These are phyloP conservation scores for Drosophila mettleri DNA, from an alignment of 2,888 invertebrate species.

Conservation along the genomic window DNA sequence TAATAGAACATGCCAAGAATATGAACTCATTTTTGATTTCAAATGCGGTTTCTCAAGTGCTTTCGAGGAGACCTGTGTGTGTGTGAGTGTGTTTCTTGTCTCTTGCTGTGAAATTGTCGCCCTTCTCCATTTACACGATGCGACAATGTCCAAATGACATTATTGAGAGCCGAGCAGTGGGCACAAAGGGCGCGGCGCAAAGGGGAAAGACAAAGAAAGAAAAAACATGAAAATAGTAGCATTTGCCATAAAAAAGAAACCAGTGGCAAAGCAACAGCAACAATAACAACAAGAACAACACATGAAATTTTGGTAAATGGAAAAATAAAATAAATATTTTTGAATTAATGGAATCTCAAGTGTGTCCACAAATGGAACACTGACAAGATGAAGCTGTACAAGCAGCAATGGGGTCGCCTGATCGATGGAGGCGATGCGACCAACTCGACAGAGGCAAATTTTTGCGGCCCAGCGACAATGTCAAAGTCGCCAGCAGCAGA, in stretches of 20 bases:
- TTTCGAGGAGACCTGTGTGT: neutral
- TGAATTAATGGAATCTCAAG: slow-evolving; percentile 80
- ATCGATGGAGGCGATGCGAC: slow-evolving; percentile 56
- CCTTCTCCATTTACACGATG: slow-evolving; percentile 31
- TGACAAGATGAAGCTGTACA: slow-evolving; percentile 42
- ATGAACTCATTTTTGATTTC: slow-evolving; percentile 1
- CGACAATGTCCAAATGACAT: slow-evolving; percentile 67
- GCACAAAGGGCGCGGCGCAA: slow-evolving; percentile 38
- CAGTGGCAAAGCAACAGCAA: slow-evolving; percentile 45
- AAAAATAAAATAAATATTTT: slow-evolving; percentile 75
- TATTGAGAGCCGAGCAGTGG: slow-evolving; percentile 21
- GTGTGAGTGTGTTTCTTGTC: slow-evolving; percentile 6
- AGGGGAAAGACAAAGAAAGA: slow-evolving; percentile 9
- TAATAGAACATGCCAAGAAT: slow-evolving; percentile 1
- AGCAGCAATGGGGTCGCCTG: slow-evolving; percentile 55
- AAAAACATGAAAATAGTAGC: slow-evolving; percentile 52
- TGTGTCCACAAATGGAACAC: slow-evolving; percentile 80
- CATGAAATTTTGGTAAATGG: slow-evolving; percentile 48
- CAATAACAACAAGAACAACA: slow-evolving; percentile 22
- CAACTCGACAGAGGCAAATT: slow-evolving; percentile 50
- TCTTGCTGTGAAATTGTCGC: slow-evolving; percentile 33
- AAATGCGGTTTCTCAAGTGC: slow-evolving; percentile 18
- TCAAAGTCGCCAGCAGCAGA: slow-evolving; percentile 63
- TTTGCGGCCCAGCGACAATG: slow-evolving; percentile 47
- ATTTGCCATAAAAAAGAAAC: slow-evolving; percentile 57